Evolutionary conservation across 2,113 vertebrate species (phyloP).

Genomic region (Grammomys surdaster): DNA sequence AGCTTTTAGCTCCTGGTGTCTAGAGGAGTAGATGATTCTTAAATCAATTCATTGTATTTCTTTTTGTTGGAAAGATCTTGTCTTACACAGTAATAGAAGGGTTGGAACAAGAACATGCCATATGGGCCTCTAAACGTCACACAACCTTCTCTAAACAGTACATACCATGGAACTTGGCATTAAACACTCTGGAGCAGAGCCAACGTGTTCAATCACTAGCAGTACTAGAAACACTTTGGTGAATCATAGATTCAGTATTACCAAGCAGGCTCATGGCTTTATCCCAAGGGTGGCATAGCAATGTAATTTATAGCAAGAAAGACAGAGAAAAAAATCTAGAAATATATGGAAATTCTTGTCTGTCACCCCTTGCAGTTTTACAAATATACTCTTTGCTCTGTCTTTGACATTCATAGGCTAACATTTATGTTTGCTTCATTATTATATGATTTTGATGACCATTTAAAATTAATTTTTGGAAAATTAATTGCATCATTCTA

Average conservation of each 20-base stretch:
- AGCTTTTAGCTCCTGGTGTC: constrained; percentile 38
- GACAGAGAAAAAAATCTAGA: background rate
- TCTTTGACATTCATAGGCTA: background rate
- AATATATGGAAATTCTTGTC: background rate
- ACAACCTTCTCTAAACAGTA: constrained; percentile 9
- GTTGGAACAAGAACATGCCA: constrained; percentile 50
- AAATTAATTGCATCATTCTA: constrained; percentile 30
- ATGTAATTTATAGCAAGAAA: background rate
- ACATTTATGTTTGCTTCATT: constrained; percentile 25
- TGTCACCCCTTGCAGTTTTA: background rate
- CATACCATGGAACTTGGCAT: constrained; percentile 32
- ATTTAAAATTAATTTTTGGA: background rate
- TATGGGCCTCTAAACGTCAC: constrained; percentile 31
- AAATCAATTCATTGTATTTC: constrained; percentile 3
- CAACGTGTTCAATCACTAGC: constrained; percentile 26
- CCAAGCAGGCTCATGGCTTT: background rate
- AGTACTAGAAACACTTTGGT: constrained; percentile 40
- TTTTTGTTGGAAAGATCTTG: constrained; percentile 26
- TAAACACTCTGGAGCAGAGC: background rate
- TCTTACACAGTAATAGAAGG: constrained; percentile 63
- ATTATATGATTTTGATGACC: background rate
- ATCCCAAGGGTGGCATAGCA: background rate
- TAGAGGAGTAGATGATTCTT: constrained; percentile 47
- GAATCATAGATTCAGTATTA: constrained; percentile 46
- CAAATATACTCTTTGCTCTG: background rate